Conservation (phyloP, 2,797 vertebrate species). For the Anniella stebbinsi region DNA sequence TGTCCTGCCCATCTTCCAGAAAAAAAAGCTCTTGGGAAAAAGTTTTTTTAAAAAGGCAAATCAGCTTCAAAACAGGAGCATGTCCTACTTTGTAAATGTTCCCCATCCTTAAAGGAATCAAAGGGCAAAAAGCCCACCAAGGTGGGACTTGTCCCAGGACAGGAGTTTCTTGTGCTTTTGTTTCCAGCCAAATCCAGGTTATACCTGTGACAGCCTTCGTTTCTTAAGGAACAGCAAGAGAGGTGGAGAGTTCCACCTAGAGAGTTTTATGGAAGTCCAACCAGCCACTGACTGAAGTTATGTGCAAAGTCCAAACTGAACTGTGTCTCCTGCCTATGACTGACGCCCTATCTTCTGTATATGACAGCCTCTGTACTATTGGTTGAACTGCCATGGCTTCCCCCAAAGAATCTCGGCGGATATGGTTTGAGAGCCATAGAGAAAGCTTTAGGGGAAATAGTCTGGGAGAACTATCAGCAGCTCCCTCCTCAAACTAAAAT, state of each 20-base stretch:
- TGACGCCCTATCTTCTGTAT: neutral
- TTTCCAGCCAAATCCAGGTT: fast-evolving
- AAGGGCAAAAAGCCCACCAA: neutral
- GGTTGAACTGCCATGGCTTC: too few relatives aligned
- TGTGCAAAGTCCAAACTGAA: neutral
- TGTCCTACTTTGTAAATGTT: neutral
- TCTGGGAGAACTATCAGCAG: neutral
- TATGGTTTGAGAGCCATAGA: neutral
- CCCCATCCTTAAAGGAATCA: neutral
- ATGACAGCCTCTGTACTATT: neutral
- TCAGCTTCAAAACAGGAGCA: neutral
- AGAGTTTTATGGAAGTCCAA: neutral
- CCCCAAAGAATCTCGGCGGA: neutral
- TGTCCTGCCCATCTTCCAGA: neutral
- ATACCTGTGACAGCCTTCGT: neutral
- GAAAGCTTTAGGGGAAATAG: neutral
- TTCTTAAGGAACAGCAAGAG: too few relatives aligned
- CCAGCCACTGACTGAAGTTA: neutral
- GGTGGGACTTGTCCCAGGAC: too few relatives aligned
- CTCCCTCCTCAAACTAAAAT: neutral
- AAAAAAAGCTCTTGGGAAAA: neutral
- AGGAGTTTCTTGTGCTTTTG: neutral
- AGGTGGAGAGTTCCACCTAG: neutral
- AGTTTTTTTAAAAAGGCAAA: neutral
- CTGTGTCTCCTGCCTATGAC: neutral